Percentiles rank a stretch among this genome's conserved stretches.
Conservation (phyloP, 2,797 vertebrate species). For the Catharus ustulatus region DNA sequence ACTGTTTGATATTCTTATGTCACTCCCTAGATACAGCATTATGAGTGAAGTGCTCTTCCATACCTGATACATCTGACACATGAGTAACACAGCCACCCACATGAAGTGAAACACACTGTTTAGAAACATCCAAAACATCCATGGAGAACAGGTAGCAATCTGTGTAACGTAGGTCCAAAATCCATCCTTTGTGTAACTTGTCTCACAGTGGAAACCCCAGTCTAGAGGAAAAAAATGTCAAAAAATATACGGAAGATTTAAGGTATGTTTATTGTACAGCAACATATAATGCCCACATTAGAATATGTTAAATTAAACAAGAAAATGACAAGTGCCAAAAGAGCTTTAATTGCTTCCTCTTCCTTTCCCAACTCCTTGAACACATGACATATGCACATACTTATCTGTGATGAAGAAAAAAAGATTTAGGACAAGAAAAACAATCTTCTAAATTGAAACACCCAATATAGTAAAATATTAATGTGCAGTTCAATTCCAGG, state of each 20-base stretch:
- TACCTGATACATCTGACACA: slow-evolving; percentile 99
- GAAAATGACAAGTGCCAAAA: neutral
- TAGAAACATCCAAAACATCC: slow-evolving; percentile 99
- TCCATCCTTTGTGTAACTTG: slow-evolving; percentile 92
- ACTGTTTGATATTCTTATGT: neutral
- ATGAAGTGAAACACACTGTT: slow-evolving; percentile 98
- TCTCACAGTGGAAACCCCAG: slow-evolving; percentile 95
- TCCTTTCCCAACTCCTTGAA: neutral
- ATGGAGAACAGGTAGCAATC: slow-evolving; percentile 95
- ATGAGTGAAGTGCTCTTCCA: neutral
- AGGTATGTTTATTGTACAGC: neutral
- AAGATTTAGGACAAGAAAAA: neutral
- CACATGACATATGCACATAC: neutral
- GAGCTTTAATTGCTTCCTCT: neutral
- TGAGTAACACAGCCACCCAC: slow-evolving; percentile 98
- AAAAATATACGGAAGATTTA: neutral
- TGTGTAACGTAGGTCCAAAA: slow-evolving; percentile 97
- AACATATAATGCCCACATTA: neutral
- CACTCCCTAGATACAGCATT: neutral
- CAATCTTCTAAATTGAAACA: neutral
- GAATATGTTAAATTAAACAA: neutral
- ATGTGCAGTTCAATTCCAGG: neutral
- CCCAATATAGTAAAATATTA: neutral
- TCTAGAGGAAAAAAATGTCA: slow-evolving; percentile 75
- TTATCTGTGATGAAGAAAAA: neutral